Base-by-base conservation (phyloP, 2,888 invertebrate genomes). In the Hemaris fuciformis region DNA sequence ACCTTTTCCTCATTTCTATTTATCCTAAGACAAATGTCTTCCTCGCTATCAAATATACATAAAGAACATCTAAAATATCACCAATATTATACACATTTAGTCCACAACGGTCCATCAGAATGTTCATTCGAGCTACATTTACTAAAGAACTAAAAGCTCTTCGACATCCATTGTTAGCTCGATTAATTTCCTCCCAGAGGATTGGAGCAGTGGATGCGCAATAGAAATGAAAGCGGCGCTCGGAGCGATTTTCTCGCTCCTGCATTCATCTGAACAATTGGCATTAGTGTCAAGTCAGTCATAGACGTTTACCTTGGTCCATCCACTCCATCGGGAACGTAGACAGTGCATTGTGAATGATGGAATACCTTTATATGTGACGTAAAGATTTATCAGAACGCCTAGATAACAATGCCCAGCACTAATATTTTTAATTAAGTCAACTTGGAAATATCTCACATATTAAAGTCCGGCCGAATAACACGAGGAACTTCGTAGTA, bases 281-380 rank as follows among this genome's bases (percentile, higher is more conserved):
- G 57, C 46, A 61, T 61, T 58, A 61, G 46, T 58, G 57, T 61
- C 61, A 45, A 25, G 57, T 45, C 46, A 61, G 45, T 61, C 43
- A 61, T 61, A 61, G 56, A 23, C 45, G 57, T 46, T 41, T 46
- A 58, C 45, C 45, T 57, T 57, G 45, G 27, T 46, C 46, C 38
- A 18, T 34, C 34, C 57, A 57, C 34, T 58, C 20, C 38, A 27
- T 41, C 20, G 42, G 45, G 61, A 57, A 61, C 25, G 46, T 61
- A 46, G 61, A 57, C 34, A 31, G 61, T 43, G 31, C 23, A 38
- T 25, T 25, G 15, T 31, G 46, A 25, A 31, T 53, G 15, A 13
- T 18, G 53, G 15, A 18, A 31, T 18, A 53, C 31, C 27, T 46
- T 5, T 4, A 22, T 10, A 38, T 8, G 22, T 45, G 22, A 22